These are phyloP conservation scores for Greenwoodochromis staneri DNA, from an alignment of 2,113 vertebrate species.

Conservation along the genomic window DNA sequence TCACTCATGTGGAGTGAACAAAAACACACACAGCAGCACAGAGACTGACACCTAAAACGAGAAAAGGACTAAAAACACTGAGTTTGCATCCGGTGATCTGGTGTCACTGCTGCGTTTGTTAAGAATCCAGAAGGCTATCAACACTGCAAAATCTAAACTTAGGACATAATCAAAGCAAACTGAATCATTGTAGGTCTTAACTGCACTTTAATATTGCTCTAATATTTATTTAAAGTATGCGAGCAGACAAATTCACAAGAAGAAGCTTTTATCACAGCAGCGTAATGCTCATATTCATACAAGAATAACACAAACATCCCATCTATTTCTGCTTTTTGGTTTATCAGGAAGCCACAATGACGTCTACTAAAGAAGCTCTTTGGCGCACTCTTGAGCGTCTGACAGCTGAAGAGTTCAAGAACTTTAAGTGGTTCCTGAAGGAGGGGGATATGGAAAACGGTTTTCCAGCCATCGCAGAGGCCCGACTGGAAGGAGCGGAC, in stretches of 20 bases:
- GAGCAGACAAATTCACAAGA: background rate
- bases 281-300: background rate
- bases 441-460: accelerated
- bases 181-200: background rate
- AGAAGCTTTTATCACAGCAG: background rate
- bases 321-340: background rate
- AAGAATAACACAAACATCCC: background rate
- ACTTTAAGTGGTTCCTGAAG: constrained; percentile 6
- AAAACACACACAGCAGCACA: background rate
- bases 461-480: background rate
- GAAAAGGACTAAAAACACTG: background rate
- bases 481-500: background rate
- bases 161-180: background rate
- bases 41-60: background rate
- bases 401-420: background rate
- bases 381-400: background rate
- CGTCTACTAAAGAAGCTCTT: background rate
- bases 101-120: background rate
- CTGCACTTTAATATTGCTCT: background rate
- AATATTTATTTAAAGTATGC: background rate
- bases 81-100: background rate
- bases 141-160: background rate
- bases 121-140: background rate
- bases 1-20: background rate
- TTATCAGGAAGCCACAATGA: background rate